Evolutionary conservation across 2,113 vertebrate genomes (phyloP).

Genomic region (Crotalus horridus): DNA sequence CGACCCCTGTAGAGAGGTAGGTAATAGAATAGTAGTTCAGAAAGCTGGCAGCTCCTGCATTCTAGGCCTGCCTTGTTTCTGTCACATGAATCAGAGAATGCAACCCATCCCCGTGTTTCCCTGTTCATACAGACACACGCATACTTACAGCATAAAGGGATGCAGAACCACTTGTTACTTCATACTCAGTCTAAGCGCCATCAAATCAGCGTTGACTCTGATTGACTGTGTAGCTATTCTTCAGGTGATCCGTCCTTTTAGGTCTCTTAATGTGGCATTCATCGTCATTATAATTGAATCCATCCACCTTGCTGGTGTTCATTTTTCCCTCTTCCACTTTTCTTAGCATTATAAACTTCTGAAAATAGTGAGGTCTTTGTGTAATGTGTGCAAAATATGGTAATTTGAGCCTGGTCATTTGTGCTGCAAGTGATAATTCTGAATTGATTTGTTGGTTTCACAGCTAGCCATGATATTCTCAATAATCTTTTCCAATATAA

Average conservation of each 20-base stretch:
- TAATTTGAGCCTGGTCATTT: not conserved
- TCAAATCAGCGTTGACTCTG: not conserved
- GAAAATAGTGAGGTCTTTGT: not conserved
- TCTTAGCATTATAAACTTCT: not conserved
- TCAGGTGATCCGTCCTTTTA: not conserved
- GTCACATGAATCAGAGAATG: not conserved
- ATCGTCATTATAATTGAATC: not conserved
- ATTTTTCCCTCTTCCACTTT: not conserved
- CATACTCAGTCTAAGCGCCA: not conserved
- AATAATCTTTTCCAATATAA: not conserved
- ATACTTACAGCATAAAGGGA: not conserved
- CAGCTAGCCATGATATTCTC: not conserved
- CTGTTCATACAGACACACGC: not conserved
- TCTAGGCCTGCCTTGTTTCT: not conserved
- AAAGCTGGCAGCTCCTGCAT: not conserved
- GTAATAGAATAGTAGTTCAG: not conserved
- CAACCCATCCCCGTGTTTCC: not conserved
- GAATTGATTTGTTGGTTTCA: not conserved
- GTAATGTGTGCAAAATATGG: not conserved
- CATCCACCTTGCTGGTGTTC: not conserved
- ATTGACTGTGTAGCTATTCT: not conserved
- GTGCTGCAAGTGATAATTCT: not conserved
- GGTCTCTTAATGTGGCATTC: not conserved
- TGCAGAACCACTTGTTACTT: not conserved
- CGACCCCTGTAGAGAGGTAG: not conserved